These are phyloP conservation scores for Anabacerthia variegaticeps DNA, from an alignment of 2,797 vertebrate genomes.

Conservation along the genomic window DNA sequence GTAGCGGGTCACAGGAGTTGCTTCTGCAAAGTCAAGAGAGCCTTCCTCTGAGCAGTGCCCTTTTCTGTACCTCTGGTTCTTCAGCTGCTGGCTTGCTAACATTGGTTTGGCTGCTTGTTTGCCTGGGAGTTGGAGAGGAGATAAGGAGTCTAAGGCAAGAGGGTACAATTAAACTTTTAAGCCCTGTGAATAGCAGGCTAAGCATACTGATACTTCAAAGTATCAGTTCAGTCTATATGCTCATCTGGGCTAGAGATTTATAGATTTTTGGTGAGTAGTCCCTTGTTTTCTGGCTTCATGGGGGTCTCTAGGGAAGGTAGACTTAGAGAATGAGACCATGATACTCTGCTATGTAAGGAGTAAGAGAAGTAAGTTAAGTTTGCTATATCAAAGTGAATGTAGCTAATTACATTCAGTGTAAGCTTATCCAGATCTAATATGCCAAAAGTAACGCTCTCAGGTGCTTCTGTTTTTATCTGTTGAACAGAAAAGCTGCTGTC, in stretches of 20 bases:
- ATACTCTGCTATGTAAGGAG: neutral
- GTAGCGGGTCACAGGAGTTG: neutral
- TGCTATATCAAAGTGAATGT: neutral
- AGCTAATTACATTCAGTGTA: neutral
- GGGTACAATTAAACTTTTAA: neutral
- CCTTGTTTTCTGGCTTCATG: neutral
- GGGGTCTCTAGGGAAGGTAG: neutral
- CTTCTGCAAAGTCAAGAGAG: neutral
- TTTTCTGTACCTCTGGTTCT: neutral
- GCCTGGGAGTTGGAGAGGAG: neutral
- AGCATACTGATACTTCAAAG: neutral
- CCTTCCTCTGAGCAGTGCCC: neutral
- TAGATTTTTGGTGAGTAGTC: neutral
- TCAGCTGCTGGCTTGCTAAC: neutral
- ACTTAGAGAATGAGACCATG: neutral
- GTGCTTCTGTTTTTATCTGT: neutral
- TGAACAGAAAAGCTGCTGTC: neutral
- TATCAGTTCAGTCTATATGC: neutral
- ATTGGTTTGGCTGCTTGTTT: neutral
- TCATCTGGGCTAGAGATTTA: neutral
- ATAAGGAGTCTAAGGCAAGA: neutral
- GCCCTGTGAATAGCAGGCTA: neutral
- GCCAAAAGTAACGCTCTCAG: neutral
- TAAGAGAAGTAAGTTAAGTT: neutral
- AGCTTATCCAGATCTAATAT: neutral